Evolutionary conservation across 2,888 invertebrate genomes (phyloP), one percentile per base, ranked within the genome.

Genomic region (Helleia helle): DNA sequence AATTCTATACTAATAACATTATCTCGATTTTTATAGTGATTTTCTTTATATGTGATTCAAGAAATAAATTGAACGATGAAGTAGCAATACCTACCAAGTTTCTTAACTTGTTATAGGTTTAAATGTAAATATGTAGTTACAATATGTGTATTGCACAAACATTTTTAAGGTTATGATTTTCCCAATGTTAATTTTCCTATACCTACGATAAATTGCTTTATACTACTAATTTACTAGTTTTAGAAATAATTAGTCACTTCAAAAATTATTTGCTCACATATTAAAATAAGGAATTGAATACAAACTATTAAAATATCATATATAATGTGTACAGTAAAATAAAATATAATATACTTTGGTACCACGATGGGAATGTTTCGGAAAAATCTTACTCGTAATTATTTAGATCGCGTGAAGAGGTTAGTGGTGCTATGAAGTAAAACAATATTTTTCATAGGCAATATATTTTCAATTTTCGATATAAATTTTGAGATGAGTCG

Each of bases 391-490:
- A 28, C 15, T 46, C 43, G 39, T 57, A 62, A 22, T 3, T 7
- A 18, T 34, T 17, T 22, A 9, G 12, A 34, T 8, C 22, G 22
- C 22, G 18, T 15, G 7, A 17, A 31, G 18, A 68, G 63, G 56
- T 54, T 74, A 74, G 79, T 68, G 83, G 83, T 83, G 81, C 81
- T 81, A 79, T 71, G 62, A 69, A 66, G 66, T 47, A 61, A 52
- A 65, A 43, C 56, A 65, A 72, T 79, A 81, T 81, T 75, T 76
- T 79, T 74, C 67, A 72, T 76, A 79, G 72, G 74, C 64, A 75
- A 73, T 77, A 69, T 73, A 71, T 71, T 73, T 77, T 74, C 55
- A 65, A 73, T 60, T 74, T 80, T 72, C 56, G 62, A 75, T 65
- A 59, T 58, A 55, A 41, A 65, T 77, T 76, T 75, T 71, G 67